Evolutionary conservation across 2,797 vertebrate genomes (phyloP).

Genomic region (Chelidonichthys spinosus): DNA sequence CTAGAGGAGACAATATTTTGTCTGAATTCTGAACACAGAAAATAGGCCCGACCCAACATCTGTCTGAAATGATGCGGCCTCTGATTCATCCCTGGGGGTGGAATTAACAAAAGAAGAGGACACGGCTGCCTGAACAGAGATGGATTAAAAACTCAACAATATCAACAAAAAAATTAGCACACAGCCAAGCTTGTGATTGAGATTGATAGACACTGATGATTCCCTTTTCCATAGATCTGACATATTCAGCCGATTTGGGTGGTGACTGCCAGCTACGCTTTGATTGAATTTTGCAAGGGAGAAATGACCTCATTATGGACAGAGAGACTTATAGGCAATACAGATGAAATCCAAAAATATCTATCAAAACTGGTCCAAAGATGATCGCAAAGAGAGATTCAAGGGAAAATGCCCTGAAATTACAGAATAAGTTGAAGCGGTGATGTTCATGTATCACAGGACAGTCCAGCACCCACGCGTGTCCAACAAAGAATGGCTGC

Average conservation of each 20-base stretch:
- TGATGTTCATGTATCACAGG: slow-evolving; percentile 22
- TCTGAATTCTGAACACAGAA: slow-evolving; percentile 36
- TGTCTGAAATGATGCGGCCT: slow-evolving; percentile 24
- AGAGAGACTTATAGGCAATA: slow-evolving; percentile 24
- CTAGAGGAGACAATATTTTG: slow-evolving; percentile 33
- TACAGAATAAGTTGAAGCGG: slow-evolving; percentile 1
- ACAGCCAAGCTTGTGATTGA: slow-evolving; percentile 24
- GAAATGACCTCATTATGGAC: slow-evolving; percentile 39
- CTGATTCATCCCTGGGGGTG: slow-evolving; percentile 6
- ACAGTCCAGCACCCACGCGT: background rate
- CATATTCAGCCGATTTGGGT: slow-evolving; percentile 29
- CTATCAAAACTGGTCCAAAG: slow-evolving; percentile 14
- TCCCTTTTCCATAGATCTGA: slow-evolving; percentile 37
- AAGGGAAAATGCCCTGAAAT: slow-evolving; percentile 9
- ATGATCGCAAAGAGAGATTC: slow-evolving; percentile 14
- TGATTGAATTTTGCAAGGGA: slow-evolving; percentile 45
- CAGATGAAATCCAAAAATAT: slow-evolving; percentile 35
- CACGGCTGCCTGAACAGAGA: slow-evolving; percentile 22
- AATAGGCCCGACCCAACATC: slow-evolving; percentile 27
- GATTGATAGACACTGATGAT: slow-evolving; percentile 38
- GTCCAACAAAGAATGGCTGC: slow-evolving; percentile 7
- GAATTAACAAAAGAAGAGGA: slow-evolving; percentile 37
- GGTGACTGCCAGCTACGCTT: slow-evolving; percentile 45
- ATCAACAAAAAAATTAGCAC: slow-evolving; percentile 38
- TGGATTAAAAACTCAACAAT: slow-evolving; percentile 43